Evolutionary conservation across 2,888 invertebrate species (phyloP).

Genomic region (Ormia ochracea): DNA sequence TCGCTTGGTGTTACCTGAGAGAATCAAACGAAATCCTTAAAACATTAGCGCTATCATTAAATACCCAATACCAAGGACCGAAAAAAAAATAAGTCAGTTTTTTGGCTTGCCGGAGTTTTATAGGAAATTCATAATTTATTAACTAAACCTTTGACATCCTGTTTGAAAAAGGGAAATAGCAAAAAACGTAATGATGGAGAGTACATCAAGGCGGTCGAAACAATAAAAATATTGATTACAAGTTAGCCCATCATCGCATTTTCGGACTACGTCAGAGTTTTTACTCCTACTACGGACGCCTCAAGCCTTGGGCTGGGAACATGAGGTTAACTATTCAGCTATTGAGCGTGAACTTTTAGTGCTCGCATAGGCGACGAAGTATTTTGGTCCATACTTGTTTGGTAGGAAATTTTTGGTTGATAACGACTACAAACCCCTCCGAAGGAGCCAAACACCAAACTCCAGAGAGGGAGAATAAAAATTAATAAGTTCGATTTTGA

Average conservation of each 20-base stretch:
- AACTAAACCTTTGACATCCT: too few relatives aligned
- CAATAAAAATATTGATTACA: constrained; percentile 41
- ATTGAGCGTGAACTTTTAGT: background rate
- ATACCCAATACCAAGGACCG: too few relatives aligned
- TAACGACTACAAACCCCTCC: background rate
- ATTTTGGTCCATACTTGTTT: background rate
- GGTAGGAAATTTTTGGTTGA: background rate
- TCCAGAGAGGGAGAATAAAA: constrained; percentile 25
- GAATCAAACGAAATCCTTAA: too few relatives aligned
- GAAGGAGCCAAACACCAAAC: constrained; percentile 15
- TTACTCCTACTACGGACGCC: constrained; percentile 56
- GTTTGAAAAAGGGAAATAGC: background rate
- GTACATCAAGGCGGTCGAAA: constrained; percentile 38
- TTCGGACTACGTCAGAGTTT: constrained; percentile 54
- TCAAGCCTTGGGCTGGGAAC: constrained; percentile 58
- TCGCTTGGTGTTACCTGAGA: too few relatives aligned
- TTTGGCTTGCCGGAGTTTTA: too few relatives aligned
- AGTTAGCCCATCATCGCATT: constrained; percentile 49
- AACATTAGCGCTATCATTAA: too few relatives aligned
- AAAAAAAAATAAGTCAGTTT: too few relatives aligned
- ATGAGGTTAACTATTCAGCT: background rate
- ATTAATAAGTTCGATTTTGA: constrained; percentile 24
- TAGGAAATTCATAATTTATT: too few relatives aligned
- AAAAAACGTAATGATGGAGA: background rate
- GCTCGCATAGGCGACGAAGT: background rate